phyloP scores from a whole-genome alignment of 2,797 vertebrate species.

The Acanthurus leucopareius region DNA sequence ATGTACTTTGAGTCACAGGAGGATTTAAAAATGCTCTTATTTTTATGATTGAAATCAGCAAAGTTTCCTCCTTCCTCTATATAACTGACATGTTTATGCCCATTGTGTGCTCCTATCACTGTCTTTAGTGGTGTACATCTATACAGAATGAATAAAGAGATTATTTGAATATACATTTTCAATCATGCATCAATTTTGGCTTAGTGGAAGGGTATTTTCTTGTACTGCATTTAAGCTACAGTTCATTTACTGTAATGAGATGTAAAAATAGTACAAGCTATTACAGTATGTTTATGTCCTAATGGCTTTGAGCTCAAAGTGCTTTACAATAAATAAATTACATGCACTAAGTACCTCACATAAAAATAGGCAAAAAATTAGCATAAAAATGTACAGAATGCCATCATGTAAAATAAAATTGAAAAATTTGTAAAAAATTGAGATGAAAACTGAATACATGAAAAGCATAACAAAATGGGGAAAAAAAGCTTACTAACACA shows the following conservation, averaged over 20 bases:
- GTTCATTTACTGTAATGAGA: not conserved
- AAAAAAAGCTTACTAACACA: not conserved
- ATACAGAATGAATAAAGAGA: slow-evolving; percentile 94
- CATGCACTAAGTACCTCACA: not conserved
- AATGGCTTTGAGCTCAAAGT: not conserved
- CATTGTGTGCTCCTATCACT: slow-evolving; percentile 91
- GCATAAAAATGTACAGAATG: not conserved
- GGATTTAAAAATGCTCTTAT: slow-evolving; percentile 85
- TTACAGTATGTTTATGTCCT: not conserved
- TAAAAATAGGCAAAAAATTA: not conserved
- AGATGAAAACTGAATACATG: too few relatives aligned
- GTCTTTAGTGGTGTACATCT: slow-evolving; percentile 91
- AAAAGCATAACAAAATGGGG: too few relatives aligned
- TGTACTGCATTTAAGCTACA: not conserved
- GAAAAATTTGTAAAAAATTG: not conserved
- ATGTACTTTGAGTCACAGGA: slow-evolving; percentile 85
- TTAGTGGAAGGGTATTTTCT: slow-evolving; percentile 23
- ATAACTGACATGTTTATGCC: slow-evolving; percentile 89
- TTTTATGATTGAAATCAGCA: slow-evolving; percentile 85
- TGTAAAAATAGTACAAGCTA: not conserved
- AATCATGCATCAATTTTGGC: slow-evolving; percentile 85
- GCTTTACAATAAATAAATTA: too few relatives aligned
- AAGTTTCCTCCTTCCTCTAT: slow-evolving; percentile 85
- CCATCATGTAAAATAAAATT: too few relatives aligned
- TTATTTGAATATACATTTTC: slow-evolving; percentile 92